Conservation (phyloP, 92 coral and sea anemone genomes). For the Actinostola sp. region DNA sequence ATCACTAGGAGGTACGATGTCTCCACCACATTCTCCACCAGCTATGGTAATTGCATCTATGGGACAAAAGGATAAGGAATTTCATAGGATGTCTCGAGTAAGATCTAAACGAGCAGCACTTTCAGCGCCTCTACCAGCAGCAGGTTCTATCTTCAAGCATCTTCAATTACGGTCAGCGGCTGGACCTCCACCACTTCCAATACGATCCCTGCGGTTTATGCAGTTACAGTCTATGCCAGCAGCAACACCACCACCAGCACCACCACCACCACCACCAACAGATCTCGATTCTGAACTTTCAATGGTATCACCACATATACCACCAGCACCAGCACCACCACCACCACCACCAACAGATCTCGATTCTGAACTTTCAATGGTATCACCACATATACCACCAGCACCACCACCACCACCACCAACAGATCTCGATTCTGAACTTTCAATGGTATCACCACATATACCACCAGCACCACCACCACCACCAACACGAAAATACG, state of each 20-base stretch:
- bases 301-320: not conserved
- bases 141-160: no score
- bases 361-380: not conserved
- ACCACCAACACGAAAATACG: not conserved
- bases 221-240: not conserved
- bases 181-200: conserved; percentile 6
- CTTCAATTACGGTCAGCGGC: not conserved
- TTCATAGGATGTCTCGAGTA: no score
- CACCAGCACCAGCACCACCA: not conserved
- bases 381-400: conserved; percentile 32
- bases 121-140: no score
- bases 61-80: no score
- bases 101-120: no score
- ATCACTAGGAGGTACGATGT: no score
- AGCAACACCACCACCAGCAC: not conserved
- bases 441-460: conserved; percentile 4
- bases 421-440: not conserved
- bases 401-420: conserved; percentile 11
- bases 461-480: conserved; percentile 26
- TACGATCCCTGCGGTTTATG: not conserved
- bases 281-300: not conserved
- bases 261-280: not conserved
- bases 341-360: conserved; percentile 9
- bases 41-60: no score
- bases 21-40: no score